Evolutionary conservation across 2,888 invertebrate genomes (phyloP), one percentile per base, ranked within the genome.

Genomic region (Myopa testacea): DNA sequence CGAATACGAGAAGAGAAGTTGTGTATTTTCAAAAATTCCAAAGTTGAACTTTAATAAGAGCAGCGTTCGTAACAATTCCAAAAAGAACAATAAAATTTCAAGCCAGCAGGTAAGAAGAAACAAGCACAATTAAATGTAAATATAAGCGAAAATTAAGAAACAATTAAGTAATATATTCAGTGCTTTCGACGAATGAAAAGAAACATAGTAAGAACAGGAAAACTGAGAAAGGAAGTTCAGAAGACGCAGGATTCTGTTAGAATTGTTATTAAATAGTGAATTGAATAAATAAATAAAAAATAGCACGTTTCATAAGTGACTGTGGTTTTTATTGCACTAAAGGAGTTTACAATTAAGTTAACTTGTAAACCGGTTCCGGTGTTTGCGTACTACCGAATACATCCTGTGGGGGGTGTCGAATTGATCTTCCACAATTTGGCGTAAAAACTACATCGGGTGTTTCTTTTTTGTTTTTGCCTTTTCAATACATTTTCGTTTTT

Each of bases 331-430:
- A 2, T 26, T 26, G 26, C 26, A 26, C 26, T 26, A 26, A 2
- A 26, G 26, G 26, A 45, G 45, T 45, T 6, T 45, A 45, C 45
- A 45, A 45, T 45, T 45, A 45, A 10, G 45, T 1, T 8, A 14
- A n/a, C 1, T 55, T 55, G 55, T 12, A 55, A 76, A 76, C 78
- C 78, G 78, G 78, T 76, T 78, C 67, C 77, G 70, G 74, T 70
- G 37, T 75, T 75, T 68, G 58, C 58, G 12, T 63, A 74, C 65
- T 26, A 19, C 2, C 40, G 67, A 14, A 63, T 34, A 34, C 16
- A 12, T 6, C 6, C 67, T 10, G 12, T 38, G 45, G 68, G 67
- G 52, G 67, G 40, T n/a, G 50, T 55, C 55, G 67, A 75, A 75
- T 75, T 75, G 75, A 75, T 75, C 75, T 75, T 75, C 45, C 75